Conservation (phyloP, 2,797 vertebrate genomes). For the Dendrocincla fuliginosa region DNA sequence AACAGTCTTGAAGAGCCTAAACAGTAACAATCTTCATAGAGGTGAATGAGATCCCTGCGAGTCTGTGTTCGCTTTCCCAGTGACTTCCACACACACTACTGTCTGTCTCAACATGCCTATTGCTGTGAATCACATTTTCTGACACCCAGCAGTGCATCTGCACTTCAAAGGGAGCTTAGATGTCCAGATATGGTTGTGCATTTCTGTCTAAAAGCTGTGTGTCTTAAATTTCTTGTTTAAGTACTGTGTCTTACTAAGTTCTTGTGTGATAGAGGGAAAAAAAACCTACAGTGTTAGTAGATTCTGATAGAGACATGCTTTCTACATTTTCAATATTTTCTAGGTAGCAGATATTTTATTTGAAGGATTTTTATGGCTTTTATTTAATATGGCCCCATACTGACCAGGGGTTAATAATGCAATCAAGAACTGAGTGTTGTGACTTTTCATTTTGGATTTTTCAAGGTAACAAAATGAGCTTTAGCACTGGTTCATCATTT, state of each 20-base stretch:
- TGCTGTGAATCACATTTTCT: background rate
- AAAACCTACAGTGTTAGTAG: accelerated
- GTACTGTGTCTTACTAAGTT: background rate
- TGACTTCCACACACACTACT: background rate
- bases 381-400: background rate
- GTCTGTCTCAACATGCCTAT: background rate
- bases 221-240: background rate
- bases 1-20: background rate
- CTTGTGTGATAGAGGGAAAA: background rate
- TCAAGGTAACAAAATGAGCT: background rate
- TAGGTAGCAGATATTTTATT: background rate
- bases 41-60: background rate
- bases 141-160: background rate
- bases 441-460: background rate
- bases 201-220: background rate
- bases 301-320: background rate
- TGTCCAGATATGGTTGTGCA: background rate
- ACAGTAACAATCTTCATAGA: background rate
- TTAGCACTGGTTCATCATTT: background rate
- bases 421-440: background rate
- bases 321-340: background rate
- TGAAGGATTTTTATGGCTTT: background rate
- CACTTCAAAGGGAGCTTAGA: background rate
- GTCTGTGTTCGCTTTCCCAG: background rate
- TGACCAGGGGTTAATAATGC: background rate